These are phyloP conservation scores for Mirounga angustirostris DNA, from an alignment of 2,113 vertebrate species.

Conservation along the genomic window DNA sequence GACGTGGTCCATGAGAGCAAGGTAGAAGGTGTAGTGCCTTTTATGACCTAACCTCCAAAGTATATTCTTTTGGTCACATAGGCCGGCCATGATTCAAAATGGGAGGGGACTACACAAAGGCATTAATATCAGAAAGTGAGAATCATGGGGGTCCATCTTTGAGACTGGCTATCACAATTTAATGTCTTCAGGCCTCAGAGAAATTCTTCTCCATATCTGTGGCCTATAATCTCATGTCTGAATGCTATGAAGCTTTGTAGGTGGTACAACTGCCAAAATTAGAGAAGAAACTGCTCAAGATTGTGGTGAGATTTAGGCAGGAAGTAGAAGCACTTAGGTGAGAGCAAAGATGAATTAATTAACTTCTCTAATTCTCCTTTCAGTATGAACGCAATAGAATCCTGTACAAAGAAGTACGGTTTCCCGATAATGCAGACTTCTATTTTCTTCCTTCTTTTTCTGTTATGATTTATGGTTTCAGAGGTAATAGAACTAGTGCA, in stretches of 20 bases:
- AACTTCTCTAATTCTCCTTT: background rate
- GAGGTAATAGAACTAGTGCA: background rate
- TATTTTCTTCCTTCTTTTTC: background rate
- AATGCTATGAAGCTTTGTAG: background rate
- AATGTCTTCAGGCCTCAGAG: background rate
- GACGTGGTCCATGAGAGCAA: background rate
- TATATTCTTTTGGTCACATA: background rate
- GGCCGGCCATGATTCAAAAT: background rate
- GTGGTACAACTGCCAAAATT: background rate
- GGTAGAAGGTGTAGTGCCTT: background rate
- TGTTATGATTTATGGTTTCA: background rate
- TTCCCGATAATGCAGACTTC: slow-evolving; percentile 1
- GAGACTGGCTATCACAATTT: background rate
- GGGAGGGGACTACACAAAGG: background rate
- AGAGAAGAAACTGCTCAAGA: background rate
- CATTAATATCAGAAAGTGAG: background rate
- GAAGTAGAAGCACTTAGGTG: background rate
- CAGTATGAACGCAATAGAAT: background rate
- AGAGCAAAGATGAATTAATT: background rate
- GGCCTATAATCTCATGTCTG: background rate
- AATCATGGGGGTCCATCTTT: background rate
- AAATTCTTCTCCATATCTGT: background rate
- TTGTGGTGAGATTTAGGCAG: background rate
- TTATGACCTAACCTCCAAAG: background rate
- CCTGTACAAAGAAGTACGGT: background rate